Base-by-base conservation (phyloP, 2,113 vertebrate genomes). In the Mustela nigripes region DNA sequence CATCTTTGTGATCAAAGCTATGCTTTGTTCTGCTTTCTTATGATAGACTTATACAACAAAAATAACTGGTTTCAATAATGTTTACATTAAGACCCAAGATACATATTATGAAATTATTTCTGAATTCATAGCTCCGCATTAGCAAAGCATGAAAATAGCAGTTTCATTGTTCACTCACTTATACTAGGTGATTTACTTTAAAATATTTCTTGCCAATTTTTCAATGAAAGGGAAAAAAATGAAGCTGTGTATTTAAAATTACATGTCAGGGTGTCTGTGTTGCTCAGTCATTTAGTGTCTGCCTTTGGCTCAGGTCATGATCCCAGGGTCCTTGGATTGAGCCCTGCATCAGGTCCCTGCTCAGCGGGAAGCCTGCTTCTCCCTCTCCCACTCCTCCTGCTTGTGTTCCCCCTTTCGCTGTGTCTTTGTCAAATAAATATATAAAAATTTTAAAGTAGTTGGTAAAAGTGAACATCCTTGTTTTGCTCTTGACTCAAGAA, bases 71-170 rank as follows among this genome's bases (percentile, higher is more conserved):
- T 58, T 91, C n/a, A 74, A 31, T 39, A 56, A 36, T 74, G 33
- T 94, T 96, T 91, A 81, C 31, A 65, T 95, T 92, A 87, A 92
- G 48, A 4, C 8, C 58, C 24, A 42, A 50, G 53, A 63, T 39
- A 84, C 4, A 79, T 62, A 36, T 84, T 92, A 84, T 39, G 5
- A 73, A 39, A 76, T 42, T 79, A 67, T 79, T 69, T 89, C 28
- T 67, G 22, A 69, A 92, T 92, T 89, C 50, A 53, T 89, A 79
- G 8, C 60, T 1, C 8, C 4, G 16, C 11, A 74, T 65, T 93
- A 90, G 31, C 33, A 89, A 90, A 85, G 53, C 53, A 26, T 80
- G 16, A 89, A 15, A 85, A n/a, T 85, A 11, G 26, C n/a, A 53
- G 50, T 95, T 85, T 89, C 15, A 71, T 26, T 91, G 11, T 65